A percentile compares a stretch with the other conserved stretches of the same genome.
These are phyloP conservation scores for Octodon degus DNA, from an alignment of 2,113 vertebrate genomes.

Conservation along the genomic window DNA sequence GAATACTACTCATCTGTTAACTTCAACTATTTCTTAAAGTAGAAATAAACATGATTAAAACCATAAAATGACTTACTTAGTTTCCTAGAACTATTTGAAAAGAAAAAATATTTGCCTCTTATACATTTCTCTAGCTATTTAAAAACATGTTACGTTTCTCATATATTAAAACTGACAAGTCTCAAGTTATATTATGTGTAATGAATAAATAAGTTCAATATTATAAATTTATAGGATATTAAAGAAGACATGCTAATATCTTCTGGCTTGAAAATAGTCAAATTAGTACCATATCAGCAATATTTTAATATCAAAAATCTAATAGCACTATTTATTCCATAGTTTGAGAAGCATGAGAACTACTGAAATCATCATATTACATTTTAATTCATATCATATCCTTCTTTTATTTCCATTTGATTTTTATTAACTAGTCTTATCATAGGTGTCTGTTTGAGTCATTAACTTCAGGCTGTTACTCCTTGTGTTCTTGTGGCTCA, in stretches of 20 bases:
- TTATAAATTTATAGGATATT: not conserved
- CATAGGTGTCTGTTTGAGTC: not conserved
- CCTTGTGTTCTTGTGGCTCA: not conserved
- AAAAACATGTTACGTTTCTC: conserved; percentile 3
- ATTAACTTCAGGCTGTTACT: conserved; percentile 37
- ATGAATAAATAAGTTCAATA: not conserved
- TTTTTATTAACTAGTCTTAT: conserved; percentile 36
- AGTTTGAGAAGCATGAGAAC: not conserved
- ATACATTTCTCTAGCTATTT: not conserved
- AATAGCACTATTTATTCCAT: not conserved
- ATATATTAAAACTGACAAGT: not conserved
- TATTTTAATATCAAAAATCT: not conserved
- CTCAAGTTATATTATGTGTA: not conserved
- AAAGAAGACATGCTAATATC: not conserved
- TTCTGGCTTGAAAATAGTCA: not conserved
- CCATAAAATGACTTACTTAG: not conserved
- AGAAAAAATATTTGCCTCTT: not conserved
- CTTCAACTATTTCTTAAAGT: not conserved
- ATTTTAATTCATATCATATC: not conserved
- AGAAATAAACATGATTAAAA: not conserved
- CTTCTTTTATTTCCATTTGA: conserved; percentile 33
- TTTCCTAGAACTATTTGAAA: not conserved
- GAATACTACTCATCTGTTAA: not conserved
- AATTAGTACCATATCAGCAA: not conserved
- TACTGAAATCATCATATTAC: not conserved